Evolutionary conservation across 2,888 invertebrate species (phyloP), one percentile per base, ranked within the genome.

Genomic region (Magallana nippona): DNA sequence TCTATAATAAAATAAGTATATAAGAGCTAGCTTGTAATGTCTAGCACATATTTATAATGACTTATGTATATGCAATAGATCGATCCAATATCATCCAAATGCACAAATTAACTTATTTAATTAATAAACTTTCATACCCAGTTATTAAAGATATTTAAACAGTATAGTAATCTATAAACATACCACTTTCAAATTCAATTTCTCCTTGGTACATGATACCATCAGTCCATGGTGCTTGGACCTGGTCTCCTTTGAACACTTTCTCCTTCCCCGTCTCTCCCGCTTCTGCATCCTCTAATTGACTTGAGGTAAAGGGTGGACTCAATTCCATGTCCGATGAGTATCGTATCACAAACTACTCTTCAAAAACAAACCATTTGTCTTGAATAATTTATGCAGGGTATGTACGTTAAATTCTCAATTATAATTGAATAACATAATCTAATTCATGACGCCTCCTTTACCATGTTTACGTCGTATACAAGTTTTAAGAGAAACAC

Each of bases 111-210:
- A 44, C 32, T 44, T 8, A 22, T 22, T 22, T 27, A 27, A 27
- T 27, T 27, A 27, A 27, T 27, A 27, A 27, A 27, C 27, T 27
- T 27, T 27, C 27, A 27, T 27, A 1, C 1, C 27, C 27, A 27
- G 27, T 27, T 27, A 27, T 27, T 27, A 27, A 27, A 27, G 1
- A 27, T 27, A 27, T 27, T 2, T 27, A 27, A 27, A 27, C 27
- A 27, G 27, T 27, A 27, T 27, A 27, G 27, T 27, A 27, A 27
- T 27, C 27, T 27, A 63, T 63, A 10, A 63, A 63, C 63, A 63
- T 63, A 63, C 63, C 63, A 63, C 63, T 22, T 63, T 63, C 63
- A 63, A 27, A 22, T 22, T 63, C 63, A 63, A 63, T 63, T 2
- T 13, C 22, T 27, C 63, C 63, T 0, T 22, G 63, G 27, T 63